Evolutionary conservation across 2,888 invertebrate species (phyloP).

Genomic region (Heterodera filipjevi): DNA sequence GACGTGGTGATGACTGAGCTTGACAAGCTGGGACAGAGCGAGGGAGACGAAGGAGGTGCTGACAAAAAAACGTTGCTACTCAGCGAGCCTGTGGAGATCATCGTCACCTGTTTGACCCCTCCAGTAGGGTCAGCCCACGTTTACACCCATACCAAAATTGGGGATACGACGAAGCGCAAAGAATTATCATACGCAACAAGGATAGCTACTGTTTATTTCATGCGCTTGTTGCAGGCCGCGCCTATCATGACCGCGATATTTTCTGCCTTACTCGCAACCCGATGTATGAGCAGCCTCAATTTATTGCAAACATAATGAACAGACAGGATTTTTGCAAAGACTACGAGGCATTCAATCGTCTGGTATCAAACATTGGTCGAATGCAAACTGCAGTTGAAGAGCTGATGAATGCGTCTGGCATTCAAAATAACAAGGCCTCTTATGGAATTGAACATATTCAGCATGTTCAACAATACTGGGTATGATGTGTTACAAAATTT

Average conservation of each 20-base stretch:
- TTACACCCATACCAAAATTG: neutral
- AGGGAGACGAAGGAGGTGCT: neutral
- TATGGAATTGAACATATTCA: neutral
- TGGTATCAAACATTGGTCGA: neutral
- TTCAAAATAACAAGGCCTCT: neutral
- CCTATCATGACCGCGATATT: too few species aligned
- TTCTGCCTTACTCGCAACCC: too few species aligned
- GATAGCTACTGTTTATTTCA: neutral
- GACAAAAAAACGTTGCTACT: neutral
- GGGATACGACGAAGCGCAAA: neutral
- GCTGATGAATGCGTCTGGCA: neutral
- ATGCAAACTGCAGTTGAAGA: neutral
- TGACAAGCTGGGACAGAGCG: neutral
- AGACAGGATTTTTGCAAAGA: neutral
- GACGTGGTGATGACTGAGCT: neutral
- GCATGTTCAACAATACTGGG: neutral
- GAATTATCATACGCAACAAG: neutral
- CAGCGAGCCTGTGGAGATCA: neutral
- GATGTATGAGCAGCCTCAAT: conserved; percentile 20
- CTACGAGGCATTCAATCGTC: neutral
- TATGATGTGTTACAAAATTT: neutral
- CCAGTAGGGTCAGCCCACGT: neutral
- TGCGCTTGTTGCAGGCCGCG: neutral
- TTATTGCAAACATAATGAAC: neutral
- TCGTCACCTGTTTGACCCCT: neutral